Evolutionary conservation across 2,888 invertebrate genomes (phyloP).

Genomic region (Conus canariensis): DNA sequence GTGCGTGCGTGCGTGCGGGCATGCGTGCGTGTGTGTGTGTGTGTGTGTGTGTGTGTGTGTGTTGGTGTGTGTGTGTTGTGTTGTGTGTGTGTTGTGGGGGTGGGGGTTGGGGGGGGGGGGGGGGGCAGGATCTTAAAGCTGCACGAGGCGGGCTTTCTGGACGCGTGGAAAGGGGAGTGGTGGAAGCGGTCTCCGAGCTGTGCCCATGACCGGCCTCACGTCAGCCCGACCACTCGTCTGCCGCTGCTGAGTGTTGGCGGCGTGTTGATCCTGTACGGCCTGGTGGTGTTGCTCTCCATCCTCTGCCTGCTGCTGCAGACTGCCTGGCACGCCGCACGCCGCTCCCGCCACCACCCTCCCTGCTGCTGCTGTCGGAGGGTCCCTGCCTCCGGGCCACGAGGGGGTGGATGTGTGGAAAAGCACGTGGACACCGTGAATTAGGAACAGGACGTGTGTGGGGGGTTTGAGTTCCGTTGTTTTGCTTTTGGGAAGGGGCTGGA

Average conservation of each 20-base stretch:
- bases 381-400: not conserved
- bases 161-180: constrained; percentile 29
- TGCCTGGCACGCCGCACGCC: not conserved
- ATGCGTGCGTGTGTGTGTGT: not conserved
- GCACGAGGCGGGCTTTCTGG: constrained; percentile 30
- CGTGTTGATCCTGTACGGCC: constrained; percentile 30
- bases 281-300: constrained; percentile 13
- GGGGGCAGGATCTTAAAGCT: constrained; percentile 21
- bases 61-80: not conserved
- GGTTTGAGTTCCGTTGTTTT: no score
- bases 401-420: not conserved
- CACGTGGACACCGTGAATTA: not conserved
- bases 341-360: not conserved
- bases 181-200: constrained; percentile 4
- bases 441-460: no score
- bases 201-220: not conserved
- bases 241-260: constrained; percentile 28
- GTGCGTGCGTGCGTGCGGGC: not conserved
- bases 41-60: not conserved
- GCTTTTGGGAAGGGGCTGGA: no score
- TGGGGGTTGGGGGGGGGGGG: constrained; percentile 24
- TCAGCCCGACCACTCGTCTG: not conserved
- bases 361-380: not conserved
- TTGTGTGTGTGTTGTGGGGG: not conserved
- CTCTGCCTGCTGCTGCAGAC: constrained; percentile 23